Evolutionary conservation across 2,113 vertebrate genomes (phyloP), one percentile per base, ranked within the genome.

Genomic region (Chionis minor): DNA sequence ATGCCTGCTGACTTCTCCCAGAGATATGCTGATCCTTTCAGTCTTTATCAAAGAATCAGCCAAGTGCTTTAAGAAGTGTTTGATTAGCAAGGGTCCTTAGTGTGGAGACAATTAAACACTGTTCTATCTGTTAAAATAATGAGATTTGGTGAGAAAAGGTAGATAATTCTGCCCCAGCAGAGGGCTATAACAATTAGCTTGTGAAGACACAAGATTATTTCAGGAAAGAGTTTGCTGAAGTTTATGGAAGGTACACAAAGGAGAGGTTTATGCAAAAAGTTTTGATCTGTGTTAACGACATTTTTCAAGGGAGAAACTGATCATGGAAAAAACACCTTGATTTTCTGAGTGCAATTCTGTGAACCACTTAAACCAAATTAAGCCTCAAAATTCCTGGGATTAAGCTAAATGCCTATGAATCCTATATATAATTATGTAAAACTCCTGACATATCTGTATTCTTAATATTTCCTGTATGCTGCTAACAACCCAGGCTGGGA

Each of bases 11-110:
- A 96, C 83, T 96, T 96, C 81, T 93, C 61, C 74, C 65, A 86
- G 82, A 84, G 83, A 93, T 91, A 87, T 95, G 81, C 93, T 92
- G 91, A 96, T 96, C 81, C 51, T 65, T 89, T 85, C 88, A 92
- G 62, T 66, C 70, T 85, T 89, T 94, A 74, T 86, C 77, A 90
- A 96, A 95, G 81, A 94, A 84, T 72, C 65, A 72, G 27, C 23
- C 88, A 72, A 40, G 30, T 62, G 40, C 45, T 97, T 96, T 86
- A 92, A 95, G 97, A 97, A 91, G 66, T 73, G 21, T 91, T 88
- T 95, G 58, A 81, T 93, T 89, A 95, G 35, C 85, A 72, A 83
- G 45, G 20, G 17, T 81, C 77, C 62, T 94, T 86, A 77, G 35
- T 20, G 32, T 86, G 32, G 35, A 71, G 35, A 49, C 82, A 96